phyloP scores from a whole-genome alignment of 2,888 invertebrate genomes.

The Torymus tubicola region DNA sequence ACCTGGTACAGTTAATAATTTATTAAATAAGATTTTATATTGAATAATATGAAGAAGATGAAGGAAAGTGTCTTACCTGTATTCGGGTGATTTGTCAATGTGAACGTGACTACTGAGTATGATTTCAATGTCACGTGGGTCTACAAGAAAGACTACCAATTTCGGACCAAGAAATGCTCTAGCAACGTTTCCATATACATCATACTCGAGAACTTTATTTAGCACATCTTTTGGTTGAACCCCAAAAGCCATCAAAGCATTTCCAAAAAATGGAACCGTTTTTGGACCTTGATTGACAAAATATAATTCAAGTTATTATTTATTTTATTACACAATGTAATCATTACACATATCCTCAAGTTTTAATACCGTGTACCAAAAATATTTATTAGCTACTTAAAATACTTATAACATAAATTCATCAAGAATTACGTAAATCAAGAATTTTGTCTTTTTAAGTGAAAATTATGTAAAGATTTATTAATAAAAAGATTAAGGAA shows the following conservation, averaged over 20 bases:
- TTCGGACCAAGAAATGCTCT: conserved; percentile 71
- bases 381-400: background rate
- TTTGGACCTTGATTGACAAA: conserved; percentile 66
- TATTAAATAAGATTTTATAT: no score
- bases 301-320: no score
- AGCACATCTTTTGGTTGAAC: conserved; percentile 66
- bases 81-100: conserved; percentile 73
- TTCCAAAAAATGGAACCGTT: conserved; percentile 70
- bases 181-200: conserved; percentile 67
- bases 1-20: conserved; percentile 60
- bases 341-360: no score
- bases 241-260: conserved; percentile 65
- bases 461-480: no score
- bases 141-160: conserved; percentile 68
- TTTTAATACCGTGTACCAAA: no score
- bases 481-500: no score
- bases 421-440: no score
- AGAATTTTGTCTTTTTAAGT: no score
- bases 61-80: conserved; percentile 63
- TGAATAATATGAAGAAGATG: no score
- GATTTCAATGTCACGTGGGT: conserved; percentile 72
- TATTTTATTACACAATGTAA: no score
- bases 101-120: conserved; percentile 72
- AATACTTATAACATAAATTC: background rate
- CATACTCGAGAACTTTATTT: conserved; percentile 57